phyloP scores from a whole-genome alignment of 2,113 vertebrate species.

The Mohoua ochrocephala region DNA sequence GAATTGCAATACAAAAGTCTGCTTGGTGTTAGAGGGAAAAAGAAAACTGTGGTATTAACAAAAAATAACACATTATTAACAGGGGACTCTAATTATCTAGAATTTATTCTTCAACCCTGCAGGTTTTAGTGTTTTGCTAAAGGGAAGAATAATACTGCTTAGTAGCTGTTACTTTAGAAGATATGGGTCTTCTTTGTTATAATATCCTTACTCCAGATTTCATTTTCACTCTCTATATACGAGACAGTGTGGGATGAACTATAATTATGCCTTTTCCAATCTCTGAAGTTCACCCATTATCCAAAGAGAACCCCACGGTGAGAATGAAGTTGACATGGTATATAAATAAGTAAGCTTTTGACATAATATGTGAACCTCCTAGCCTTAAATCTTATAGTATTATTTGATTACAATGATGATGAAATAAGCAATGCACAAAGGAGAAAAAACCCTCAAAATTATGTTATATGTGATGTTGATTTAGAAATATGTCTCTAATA shows the following conservation, averaged over 20 bases:
- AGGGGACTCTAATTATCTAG: background rate
- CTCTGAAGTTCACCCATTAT: background rate
- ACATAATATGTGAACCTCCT: background rate
- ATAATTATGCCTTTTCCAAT: background rate
- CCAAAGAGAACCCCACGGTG: background rate
- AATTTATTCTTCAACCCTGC: background rate
- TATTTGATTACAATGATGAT: background rate
- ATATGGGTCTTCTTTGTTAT: background rate
- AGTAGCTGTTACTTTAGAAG: background rate
- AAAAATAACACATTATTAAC: background rate
- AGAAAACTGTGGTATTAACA: background rate
- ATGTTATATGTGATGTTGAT: background rate
- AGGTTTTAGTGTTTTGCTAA: background rate
- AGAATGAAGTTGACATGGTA: background rate
- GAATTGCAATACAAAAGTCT: background rate
- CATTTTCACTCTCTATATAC: background rate
- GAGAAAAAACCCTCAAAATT: background rate
- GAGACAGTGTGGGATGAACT: background rate
- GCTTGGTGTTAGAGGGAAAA: background rate
- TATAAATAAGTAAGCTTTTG: background rate
- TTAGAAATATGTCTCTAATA: background rate
- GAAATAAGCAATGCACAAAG: background rate
- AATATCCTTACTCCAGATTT: background rate
- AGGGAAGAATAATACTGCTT: background rate
- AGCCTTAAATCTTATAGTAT: background rate